phyloP scores from a whole-genome alignment of 2,113 vertebrate genomes.

The cattle (Bos taurus) region ARS-UCD2.0 NC_037335.1:111237501-111238000 shows the following conservation, averaged over 20 bases:
- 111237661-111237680: not conserved
- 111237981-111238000: not conserved
- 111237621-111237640: not conserved
- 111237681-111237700: not conserved
- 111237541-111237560: not conserved
- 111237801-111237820: accelerated
- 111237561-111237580: not conserved
- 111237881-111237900: not conserved
- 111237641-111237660: not conserved
- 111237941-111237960: not conserved
- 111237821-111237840: not conserved
- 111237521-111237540: accelerated
- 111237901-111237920: not conserved
- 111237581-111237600: not conserved
- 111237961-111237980: accelerated
- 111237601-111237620: not conserved
- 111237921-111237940: not conserved
- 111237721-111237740: not conserved
- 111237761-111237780: not conserved
- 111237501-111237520: too few relatives aligned
- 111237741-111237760: not conserved
- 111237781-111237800: not conserved
- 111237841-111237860: not conserved
- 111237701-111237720: not conserved
- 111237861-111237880: not conserved